Evolutionary conservation across 1,140 invertebrate species (phyloP).

Genomic region (Macrobrachium rosenbergii): DNA sequence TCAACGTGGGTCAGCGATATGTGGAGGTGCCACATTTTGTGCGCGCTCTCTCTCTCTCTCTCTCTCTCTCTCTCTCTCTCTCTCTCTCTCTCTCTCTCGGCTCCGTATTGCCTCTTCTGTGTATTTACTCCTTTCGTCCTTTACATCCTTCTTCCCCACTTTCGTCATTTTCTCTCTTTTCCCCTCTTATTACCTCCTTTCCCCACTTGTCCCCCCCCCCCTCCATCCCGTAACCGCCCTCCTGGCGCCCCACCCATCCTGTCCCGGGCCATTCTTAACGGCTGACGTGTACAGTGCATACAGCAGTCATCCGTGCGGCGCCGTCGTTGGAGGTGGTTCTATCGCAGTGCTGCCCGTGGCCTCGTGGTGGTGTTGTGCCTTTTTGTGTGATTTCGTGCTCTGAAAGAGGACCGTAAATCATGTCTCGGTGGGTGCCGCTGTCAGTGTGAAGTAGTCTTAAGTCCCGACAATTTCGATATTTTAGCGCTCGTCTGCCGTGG

Average conservation of each 20-base stretch:
- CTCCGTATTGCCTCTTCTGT: neutral
- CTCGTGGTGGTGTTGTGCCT: too few relatives aligned
- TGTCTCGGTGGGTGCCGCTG: too few relatives aligned
- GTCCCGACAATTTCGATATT: too few relatives aligned
- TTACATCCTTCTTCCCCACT: neutral
- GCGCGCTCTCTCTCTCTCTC: neutral
- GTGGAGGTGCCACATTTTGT: too few relatives aligned
- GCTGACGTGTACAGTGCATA: slow-evolving; percentile 35
- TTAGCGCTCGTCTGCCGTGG: too few relatives aligned
- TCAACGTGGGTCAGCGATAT: neutral
- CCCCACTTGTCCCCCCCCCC: neutral
- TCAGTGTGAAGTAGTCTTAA: too few relatives aligned
- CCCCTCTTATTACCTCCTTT: neutral
- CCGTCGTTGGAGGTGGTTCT: neutral
- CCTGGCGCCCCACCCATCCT: slow-evolving; percentile 27
- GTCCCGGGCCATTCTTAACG: slow-evolving; percentile 44
- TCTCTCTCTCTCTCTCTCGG: neutral
- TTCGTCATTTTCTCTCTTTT: neutral
- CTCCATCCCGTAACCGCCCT: neutral
- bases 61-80: neutral
- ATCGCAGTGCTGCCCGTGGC: too few relatives aligned
- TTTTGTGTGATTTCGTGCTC: neutral
- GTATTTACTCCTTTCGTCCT: too few relatives aligned
- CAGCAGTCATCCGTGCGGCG: slow-evolving; percentile 25
- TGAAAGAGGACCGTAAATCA: neutral